A percentile compares a stretch with the other conserved stretches of the same genome.
Conservation (phyloP, 64 coral and sea anemone genomes). For the Anthopleura sola region DNA sequence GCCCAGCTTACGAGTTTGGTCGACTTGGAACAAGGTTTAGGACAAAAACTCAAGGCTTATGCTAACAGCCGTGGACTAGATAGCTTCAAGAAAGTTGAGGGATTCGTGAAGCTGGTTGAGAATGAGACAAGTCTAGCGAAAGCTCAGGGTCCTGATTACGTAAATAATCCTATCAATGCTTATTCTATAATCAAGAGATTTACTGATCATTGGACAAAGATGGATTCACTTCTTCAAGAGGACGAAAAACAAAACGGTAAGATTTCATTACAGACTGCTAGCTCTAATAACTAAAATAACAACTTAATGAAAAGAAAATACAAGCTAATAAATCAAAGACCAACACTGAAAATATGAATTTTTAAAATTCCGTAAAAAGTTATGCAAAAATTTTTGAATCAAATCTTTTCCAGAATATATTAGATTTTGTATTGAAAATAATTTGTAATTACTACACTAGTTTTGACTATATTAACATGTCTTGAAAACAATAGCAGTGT, state of each 20-base stretch:
- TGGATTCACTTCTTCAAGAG: constrained; percentile 38
- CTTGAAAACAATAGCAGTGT: background rate
- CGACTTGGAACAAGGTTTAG: constrained; percentile 55
- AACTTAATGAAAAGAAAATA: background rate
- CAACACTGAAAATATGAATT: no score
- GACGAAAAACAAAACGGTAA: constrained; percentile 54
- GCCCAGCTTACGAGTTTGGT: constrained; percentile 60
- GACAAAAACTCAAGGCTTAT: constrained; percentile 55
- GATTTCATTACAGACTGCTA: background rate
- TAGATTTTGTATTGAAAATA: background rate
- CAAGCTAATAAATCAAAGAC: background rate
- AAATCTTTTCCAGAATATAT: no score
- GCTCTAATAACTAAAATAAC: background rate
- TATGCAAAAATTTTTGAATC: no score
- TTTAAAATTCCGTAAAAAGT: no score
- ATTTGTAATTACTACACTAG: background rate
- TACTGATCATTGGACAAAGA: constrained; percentile 34
- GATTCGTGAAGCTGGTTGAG: constrained; percentile 48
- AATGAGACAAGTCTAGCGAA: constrained; percentile 32
- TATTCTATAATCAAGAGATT: constrained; percentile 43
- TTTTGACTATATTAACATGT: constrained; percentile 11
- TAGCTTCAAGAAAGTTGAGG: constrained; percentile 32
- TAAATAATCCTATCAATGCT: constrained; percentile 31
- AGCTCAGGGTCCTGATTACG: background rate
- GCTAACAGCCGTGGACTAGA: constrained; percentile 25